phyloP scores from a whole-genome alignment of 2,113 vertebrate genomes.

The Procavia capensis region DNA sequence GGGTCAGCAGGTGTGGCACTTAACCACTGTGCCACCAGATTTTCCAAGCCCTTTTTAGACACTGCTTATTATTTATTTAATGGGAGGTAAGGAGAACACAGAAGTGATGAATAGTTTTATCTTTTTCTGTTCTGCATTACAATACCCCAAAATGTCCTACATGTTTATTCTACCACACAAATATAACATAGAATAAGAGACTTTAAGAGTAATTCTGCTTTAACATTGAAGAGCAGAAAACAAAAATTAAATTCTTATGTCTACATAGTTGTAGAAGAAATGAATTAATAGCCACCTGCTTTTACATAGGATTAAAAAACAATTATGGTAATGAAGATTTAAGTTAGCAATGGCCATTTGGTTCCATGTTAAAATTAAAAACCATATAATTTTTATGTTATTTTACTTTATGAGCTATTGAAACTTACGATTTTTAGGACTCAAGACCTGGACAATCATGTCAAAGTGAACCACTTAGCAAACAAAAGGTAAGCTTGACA shows the following conservation, averaged over 20 bases:
- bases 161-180: neutral
- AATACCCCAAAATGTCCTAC: neutral
- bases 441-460: conserved; percentile 53
- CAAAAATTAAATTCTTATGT: conserved; percentile 4
- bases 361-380: neutral
- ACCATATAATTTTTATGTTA: conserved; percentile 13
- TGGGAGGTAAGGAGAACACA: neutral
- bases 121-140: neutral
- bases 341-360: conserved; percentile 28
- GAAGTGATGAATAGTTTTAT: neutral
- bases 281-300: conserved; percentile 11
- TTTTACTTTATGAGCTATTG: conserved; percentile 29
- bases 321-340: conserved; percentile 41
- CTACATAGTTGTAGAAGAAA: neutral
- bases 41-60: neutral
- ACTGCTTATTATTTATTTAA: neutral
- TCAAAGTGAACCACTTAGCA: conserved; percentile 40
- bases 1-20: no score
- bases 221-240: neutral
- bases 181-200: conserved; percentile 23
- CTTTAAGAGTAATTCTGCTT: conserved; percentile 16
- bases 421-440: conserved; percentile 49
- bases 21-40: no score
- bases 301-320: neutral
- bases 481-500: conserved; percentile 52